Conservation (phyloP, 2,113 vertebrate species). For the Dromas ardeola region DNA sequence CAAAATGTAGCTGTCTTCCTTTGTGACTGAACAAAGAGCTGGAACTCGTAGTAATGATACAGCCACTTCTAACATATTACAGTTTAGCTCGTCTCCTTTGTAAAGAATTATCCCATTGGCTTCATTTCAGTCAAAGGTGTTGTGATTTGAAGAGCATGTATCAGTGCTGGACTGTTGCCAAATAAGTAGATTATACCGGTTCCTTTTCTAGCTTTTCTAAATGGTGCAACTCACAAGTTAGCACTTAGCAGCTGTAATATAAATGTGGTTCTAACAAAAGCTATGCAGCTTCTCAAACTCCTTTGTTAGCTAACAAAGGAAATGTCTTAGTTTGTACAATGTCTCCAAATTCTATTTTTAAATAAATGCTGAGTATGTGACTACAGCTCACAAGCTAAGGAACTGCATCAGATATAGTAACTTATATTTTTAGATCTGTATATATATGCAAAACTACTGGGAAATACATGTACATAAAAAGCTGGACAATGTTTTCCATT, state of each 20-base stretch:
- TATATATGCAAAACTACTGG: neutral
- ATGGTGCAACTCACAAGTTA: conserved; percentile 25
- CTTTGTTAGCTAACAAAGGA: conserved; percentile 28
- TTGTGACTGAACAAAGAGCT: conserved; percentile 25
- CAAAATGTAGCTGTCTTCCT: neutral
- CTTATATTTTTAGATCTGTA: neutral
- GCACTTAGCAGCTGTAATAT: neutral
- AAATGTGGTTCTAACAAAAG: neutral
- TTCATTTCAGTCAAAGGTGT: conserved; percentile 37
- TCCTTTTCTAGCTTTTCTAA: conserved; percentile 23
- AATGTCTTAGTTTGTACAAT: neutral
- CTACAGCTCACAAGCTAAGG: neutral
- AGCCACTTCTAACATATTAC: neutral
- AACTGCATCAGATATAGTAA: neutral
- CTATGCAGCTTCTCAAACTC: neutral
- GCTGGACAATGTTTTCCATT: neutral
- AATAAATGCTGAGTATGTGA: neutral
- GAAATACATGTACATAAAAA: neutral
- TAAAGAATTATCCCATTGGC: conserved; percentile 8
- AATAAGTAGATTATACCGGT: neutral
- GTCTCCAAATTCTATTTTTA: neutral
- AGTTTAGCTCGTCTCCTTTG: neutral
- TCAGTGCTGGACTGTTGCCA: conserved; percentile 36
- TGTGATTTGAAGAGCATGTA: conserved; percentile 30
- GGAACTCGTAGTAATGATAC: neutral